These are phyloP conservation scores for Notocelia uddmanniana DNA, from an alignment of 2,888 invertebrate genomes.

Conservation along the genomic window DNA sequence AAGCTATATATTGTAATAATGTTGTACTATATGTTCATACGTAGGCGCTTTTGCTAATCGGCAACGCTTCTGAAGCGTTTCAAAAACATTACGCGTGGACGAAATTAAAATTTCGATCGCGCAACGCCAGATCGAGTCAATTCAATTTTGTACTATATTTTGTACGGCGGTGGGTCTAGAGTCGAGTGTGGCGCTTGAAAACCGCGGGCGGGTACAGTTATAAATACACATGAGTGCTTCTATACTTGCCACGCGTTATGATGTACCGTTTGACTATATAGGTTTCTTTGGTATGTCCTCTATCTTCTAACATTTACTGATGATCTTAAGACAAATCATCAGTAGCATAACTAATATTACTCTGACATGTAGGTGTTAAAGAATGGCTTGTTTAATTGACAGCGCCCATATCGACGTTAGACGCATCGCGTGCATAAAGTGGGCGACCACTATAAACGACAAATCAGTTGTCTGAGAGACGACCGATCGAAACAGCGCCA, in stretches of 20 bases:
- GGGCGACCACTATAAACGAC: conserved; percentile 40
- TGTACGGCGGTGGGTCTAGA: conserved; percentile 3
- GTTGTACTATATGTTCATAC: conserved; percentile 22
- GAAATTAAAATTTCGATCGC: conserved; percentile 31
- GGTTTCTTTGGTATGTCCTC: neutral
- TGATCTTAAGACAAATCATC: conserved; percentile 8
- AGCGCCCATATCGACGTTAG: neutral
- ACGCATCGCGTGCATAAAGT: neutral
- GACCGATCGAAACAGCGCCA: conserved; percentile 48
- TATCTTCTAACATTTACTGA: neutral
- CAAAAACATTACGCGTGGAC: conserved; percentile 20
- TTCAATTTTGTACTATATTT: conserved; percentile 39
- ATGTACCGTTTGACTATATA: neutral
- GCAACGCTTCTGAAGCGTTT: conserved; percentile 36
- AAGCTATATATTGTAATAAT: conserved; percentile 10
- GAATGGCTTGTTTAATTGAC: neutral
- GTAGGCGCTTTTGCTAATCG: conserved; percentile 10
- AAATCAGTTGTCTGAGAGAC: conserved; percentile 46
- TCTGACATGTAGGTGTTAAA: neutral
- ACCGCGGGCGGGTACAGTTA: neutral
- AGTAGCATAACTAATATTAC: neutral
- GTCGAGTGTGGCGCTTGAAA: neutral
- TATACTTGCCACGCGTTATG: neutral
- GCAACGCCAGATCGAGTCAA: conserved; percentile 40
- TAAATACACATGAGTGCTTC: neutral